phyloP scores from a whole-genome alignment of 2,888 invertebrate genomes.

The Neoscelio sp. region DNA sequence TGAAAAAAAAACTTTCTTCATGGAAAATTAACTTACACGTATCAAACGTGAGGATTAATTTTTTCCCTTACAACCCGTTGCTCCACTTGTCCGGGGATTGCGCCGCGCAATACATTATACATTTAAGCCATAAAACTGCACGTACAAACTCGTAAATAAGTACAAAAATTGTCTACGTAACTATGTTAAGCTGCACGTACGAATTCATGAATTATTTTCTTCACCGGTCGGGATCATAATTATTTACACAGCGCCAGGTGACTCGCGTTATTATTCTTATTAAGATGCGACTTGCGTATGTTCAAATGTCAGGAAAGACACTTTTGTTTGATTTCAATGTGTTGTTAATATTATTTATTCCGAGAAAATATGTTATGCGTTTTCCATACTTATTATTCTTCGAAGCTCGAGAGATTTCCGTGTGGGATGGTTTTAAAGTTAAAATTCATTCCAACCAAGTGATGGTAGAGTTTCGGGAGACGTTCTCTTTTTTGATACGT shows the following conservation, averaged over 20 bases:
- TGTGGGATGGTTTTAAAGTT: no score
- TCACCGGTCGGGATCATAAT: constrained; percentile 6
- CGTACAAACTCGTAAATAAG: constrained; percentile 47
- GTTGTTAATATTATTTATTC: no score
- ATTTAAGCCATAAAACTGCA: constrained; percentile 46
- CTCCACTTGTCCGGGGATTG: constrained; percentile 27
- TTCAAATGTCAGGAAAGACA: not conserved
- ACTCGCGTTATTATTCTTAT: no score
- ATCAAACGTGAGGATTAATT: constrained; percentile 29
- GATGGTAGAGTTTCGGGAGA: no score
- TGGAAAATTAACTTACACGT: constrained; percentile 21
- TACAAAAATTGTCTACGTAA: constrained; percentile 33
- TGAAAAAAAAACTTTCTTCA: constrained; percentile 38
- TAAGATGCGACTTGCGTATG: no score
- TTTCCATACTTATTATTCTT: no score
- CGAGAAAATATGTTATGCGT: no score
- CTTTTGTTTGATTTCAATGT: no score
- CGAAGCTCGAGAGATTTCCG: no score
- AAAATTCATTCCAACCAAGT: no score
- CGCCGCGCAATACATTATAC: constrained; percentile 48
- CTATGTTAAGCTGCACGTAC: constrained; percentile 21
- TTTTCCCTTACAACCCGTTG: constrained; percentile 17
- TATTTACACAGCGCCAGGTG: constrained; percentile 10
- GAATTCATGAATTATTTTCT: constrained; percentile 34
- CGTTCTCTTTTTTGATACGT: no score